Base-by-base conservation (phyloP, 2,113 vertebrate species). In the Callaeas wilsoni region DNA sequence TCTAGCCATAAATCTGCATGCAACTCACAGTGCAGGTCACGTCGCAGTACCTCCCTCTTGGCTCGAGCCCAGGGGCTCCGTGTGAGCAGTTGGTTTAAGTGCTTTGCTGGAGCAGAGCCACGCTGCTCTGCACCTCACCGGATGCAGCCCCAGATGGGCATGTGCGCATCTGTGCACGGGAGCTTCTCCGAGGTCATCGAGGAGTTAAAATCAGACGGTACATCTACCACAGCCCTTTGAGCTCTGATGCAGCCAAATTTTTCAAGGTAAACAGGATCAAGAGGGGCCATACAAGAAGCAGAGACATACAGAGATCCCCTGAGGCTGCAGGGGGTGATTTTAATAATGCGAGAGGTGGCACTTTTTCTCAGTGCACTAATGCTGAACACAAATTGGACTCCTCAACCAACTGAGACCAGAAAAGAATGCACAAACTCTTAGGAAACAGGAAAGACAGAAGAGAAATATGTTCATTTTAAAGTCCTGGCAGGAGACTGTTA, bases 91-190 rank as follows among this genome's bases (percentile, higher is more conserved):
- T 30, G 82, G 29, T 46, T 47, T 88, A 91, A 94, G 89, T 69
- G 91, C 39, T 89, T 83, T 91, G 57, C 84, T 95, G 95, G 84
- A 93, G 74, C 46, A 69, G 21, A 82, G 82, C 70, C 89, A 86
- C 4, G 0, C 18, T 59, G 67, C 47, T 93, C 71, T 88, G 78
- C 90, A 95, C 82, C 90, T 86, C 83, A 6, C 63, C 0, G 4
- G 65, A 83, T 90, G 65, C 71, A 90, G 47, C 55, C 52, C 53
- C 39, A n/a, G 39, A 18, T 12, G 47, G 35, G 47, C 50, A 46
- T 2, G 12, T 42, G 37, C 37, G 6, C 22, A 29, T 42, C 82
- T 52, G 9, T 17, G 18, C 7, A 11, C 39, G 74, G 63, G 35
- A 64, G 33, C 65, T 37, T 13, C 62, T 62, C 59, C 10, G 29